phyloP scores from a whole-genome alignment of 2,888 invertebrate species.

The Alviniconcha strummeri region DNA sequence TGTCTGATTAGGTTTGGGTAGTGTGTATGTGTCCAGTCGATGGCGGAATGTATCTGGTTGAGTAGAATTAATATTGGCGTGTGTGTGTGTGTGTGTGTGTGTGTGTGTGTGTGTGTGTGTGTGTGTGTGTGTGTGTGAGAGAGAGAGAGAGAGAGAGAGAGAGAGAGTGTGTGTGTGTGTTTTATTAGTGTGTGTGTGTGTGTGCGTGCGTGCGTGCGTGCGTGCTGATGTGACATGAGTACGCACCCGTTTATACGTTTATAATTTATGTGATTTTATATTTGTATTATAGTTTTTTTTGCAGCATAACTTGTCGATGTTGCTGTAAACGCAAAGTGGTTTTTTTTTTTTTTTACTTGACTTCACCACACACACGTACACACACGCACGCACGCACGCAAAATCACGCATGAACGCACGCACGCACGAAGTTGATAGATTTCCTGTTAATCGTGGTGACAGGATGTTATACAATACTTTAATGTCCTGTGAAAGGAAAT shows the following conservation, averaged over 20 bases:
- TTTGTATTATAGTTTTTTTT: background rate
- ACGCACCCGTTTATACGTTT: background rate
- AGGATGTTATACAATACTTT: too few species aligned
- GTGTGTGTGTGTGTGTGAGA: background rate
- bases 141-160: background rate
- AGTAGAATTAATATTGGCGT: background rate
- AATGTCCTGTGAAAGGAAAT: too few species aligned
- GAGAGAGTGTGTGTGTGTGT: background rate
- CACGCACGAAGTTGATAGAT: too few species aligned
- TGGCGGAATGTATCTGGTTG: too few species aligned
- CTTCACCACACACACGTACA: too few species aligned
- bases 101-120: background rate
- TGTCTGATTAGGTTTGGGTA: too few species aligned
- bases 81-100: background rate
- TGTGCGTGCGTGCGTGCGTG: background rate
- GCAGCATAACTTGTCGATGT: background rate
- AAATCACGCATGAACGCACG: too few species aligned
- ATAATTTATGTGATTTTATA: background rate
- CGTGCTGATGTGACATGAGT: background rate
- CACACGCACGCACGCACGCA: too few species aligned
- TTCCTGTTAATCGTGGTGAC: too few species aligned
- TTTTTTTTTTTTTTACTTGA: too few species aligned
- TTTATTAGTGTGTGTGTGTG: background rate
- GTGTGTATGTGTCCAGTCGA: too few species aligned
- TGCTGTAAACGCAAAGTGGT: background rate